Evolutionary conservation across 2,797 vertebrate species (phyloP).

Genomic region (Okamejei kenojei): DNA sequence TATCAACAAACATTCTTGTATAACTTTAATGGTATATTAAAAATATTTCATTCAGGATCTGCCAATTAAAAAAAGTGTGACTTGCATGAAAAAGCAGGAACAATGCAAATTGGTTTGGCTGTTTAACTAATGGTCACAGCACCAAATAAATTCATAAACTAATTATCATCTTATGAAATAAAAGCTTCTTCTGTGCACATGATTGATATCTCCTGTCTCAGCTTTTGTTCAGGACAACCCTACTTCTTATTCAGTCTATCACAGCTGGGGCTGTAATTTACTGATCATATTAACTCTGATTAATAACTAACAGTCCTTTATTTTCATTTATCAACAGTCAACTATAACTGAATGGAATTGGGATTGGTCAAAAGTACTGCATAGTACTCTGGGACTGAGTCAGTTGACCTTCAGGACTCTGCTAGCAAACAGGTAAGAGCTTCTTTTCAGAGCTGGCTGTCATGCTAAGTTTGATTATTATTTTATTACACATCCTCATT

Average conservation of each 20-base stretch:
- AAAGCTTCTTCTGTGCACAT: slow-evolving; percentile 79
- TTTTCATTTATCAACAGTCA: slow-evolving; percentile 88
- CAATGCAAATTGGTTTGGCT: slow-evolving; percentile 84
- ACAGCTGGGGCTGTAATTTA: slow-evolving; percentile 87
- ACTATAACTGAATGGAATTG: slow-evolving; percentile 72
- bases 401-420: slow-evolving; percentile 78
- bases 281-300: slow-evolving; percentile 89
- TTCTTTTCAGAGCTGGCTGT: slow-evolving; percentile 44
- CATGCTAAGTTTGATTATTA: slow-evolving; percentile 36
- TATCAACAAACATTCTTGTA: neutral
- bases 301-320: slow-evolving; percentile 82
- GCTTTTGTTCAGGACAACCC: slow-evolving; percentile 62
- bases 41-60: slow-evolving; percentile 24
- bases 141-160: slow-evolving; percentile 91
- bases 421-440: slow-evolving; percentile 80
- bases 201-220: slow-evolving; percentile 75
- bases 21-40: neutral
- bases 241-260: slow-evolving; percentile 77
- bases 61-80: slow-evolving; percentile 55
- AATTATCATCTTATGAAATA: slow-evolving; percentile 89
- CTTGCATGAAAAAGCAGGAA: slow-evolving; percentile 70
- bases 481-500: slow-evolving; percentile 41
- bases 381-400: slow-evolving; percentile 69
- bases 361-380: slow-evolving; percentile 82
- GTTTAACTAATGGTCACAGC: slow-evolving; percentile 86